Conservation (phyloP, 2,888 invertebrate genomes). For the Thecocarcelia acutangulata region DNA sequence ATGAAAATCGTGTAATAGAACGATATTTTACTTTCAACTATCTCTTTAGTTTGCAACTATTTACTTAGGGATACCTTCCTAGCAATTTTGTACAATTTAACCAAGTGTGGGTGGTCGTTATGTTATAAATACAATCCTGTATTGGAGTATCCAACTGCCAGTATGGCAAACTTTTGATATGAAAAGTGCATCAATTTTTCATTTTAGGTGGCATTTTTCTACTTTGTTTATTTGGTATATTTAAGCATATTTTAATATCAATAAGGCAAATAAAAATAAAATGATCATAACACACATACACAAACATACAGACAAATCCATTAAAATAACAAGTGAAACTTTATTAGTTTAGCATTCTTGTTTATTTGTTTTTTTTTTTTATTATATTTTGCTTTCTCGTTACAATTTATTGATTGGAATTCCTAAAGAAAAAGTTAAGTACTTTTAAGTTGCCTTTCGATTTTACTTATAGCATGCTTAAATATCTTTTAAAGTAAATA, state of each 20-base stretch:
- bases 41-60: too few relatives aligned
- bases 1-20: too few relatives aligned
- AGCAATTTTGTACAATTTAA: constrained; percentile 35
- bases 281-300: constrained; percentile 3
- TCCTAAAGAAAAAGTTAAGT: constrained; percentile 57
- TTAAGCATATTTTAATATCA: constrained; percentile 67
- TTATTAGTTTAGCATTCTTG: constrained; percentile 49
- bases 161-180: constrained; percentile 50
- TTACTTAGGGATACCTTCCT: constrained; percentile 10
- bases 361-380: constrained; percentile 13
- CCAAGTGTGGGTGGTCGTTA: constrained; percentile 65
- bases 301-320: constrained; percentile 57
- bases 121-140: constrained; percentile 44
- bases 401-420: constrained; percentile 48
- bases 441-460: neutral
- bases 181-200: constrained; percentile 68
- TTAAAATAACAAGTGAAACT: constrained; percentile 68
- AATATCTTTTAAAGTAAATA: neutral
- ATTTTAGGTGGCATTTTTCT: constrained; percentile 67
- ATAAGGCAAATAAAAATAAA: constrained; percentile 51
- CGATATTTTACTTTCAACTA: too few relatives aligned
- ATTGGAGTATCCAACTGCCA: constrained; percentile 30
- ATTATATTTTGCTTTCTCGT: constrained; percentile 17
- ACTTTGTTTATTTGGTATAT: constrained; percentile 42
- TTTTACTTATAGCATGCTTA: neutral